Conservation (phyloP, 2,113 vertebrate genomes). For the Brachirus orientalis region DNA sequence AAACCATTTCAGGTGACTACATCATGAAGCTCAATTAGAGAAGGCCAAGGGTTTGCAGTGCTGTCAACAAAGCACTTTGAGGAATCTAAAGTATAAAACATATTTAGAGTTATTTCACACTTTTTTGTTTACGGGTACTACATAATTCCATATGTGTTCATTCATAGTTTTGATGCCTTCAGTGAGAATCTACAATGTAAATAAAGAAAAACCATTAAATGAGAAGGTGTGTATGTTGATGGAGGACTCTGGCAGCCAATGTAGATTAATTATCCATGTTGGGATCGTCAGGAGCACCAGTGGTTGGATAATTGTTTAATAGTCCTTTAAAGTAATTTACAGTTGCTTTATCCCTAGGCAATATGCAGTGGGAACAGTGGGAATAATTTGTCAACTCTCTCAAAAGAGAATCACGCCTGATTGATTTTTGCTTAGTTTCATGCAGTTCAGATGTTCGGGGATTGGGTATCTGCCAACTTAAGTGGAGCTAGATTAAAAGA, state of each 20-base stretch:
- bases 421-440: slow-evolving; percentile 58
- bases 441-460: slow-evolving; percentile 29
- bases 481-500: slow-evolving; percentile 64
- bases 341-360: slow-evolving; percentile 7
- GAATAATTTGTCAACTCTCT: slow-evolving; percentile 44
- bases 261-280: slow-evolving; percentile 37
- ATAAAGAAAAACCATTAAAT: no score
- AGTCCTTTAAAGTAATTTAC: slow-evolving; percentile 31
- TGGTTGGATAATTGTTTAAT: slow-evolving; percentile 46
- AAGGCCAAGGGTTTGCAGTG: no score
- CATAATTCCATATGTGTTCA: no score
- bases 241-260: slow-evolving; percentile 5
- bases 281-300: slow-evolving; percentile 3
- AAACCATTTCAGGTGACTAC: no score
- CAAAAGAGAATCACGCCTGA: slow-evolving; percentile 53
- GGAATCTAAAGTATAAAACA: no score
- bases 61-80: no score
- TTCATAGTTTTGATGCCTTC: no score
- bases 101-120: no score
- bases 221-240: no score
- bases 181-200: no score
- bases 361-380: neutral
- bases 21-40: no score
- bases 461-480: slow-evolving; percentile 49
- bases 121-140: no score